Evolutionary conservation across 2,888 invertebrate species (phyloP).

Genomic region (Amblyjoppa fuscipennis): DNA sequence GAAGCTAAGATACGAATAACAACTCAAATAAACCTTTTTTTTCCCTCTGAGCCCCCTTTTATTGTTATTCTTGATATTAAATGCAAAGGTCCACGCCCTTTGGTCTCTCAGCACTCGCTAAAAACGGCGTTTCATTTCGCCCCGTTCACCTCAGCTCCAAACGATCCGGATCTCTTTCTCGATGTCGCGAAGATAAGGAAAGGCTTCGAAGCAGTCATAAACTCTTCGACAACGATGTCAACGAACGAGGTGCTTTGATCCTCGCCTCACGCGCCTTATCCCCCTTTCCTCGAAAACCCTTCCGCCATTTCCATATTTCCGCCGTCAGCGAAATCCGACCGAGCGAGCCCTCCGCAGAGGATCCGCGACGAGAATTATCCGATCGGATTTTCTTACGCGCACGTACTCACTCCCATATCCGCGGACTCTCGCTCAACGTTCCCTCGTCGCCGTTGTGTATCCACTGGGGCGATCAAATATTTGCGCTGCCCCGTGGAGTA

Average conservation of each 20-base stretch:
- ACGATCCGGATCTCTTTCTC: background rate
- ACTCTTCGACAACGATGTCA: background rate
- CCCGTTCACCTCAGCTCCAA: no score
- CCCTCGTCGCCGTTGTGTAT: constrained; percentile 43
- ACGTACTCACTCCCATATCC: background rate
- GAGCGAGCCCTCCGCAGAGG: background rate
- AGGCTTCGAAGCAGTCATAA: background rate
- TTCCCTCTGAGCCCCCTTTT: no score
- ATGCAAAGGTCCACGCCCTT: no score
- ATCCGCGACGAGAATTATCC: constrained; percentile 46
- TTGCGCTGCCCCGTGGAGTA: constrained; percentile 60
- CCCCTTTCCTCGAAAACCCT: background rate
- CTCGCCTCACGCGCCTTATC: background rate
- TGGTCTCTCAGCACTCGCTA: no score
- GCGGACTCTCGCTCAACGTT: constrained; percentile 1
- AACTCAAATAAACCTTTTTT: no score
- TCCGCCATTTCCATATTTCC: constrained; percentile 4
- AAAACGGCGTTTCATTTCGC: no score
- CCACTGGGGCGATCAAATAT: constrained; percentile 65
- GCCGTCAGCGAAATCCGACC: constrained; percentile 26
- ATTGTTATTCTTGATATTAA: no score
- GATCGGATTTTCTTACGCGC: constrained; percentile 66
- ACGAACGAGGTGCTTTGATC: background rate
- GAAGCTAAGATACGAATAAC: no score
- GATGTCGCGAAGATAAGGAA: background rate